Evolutionary conservation across 2,113 vertebrate genomes (phyloP).

Genomic region (Sphaerodactylus townsendi): DNA sequence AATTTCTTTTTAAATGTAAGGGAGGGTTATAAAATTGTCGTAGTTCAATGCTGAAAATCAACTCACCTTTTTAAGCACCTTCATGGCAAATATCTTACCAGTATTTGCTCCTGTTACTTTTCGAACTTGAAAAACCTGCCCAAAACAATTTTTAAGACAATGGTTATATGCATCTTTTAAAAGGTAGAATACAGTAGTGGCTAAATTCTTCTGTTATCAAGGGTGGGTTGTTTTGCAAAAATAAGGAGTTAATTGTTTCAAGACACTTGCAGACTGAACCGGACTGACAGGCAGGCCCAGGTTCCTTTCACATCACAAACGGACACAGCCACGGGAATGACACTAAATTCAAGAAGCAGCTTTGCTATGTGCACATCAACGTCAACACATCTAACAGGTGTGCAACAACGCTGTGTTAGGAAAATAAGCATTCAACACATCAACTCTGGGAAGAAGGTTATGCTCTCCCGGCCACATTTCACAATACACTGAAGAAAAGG

Average conservation of each 20-base stretch:
- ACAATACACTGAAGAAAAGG: neutral
- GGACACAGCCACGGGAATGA: no score
- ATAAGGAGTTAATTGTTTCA: neutral
- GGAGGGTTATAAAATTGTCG: neutral
- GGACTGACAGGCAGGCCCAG: neutral
- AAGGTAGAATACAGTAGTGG: fast-evolving
- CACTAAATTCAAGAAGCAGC: no score
- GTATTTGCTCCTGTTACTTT: conserved; percentile 92
- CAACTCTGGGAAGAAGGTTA: no score
- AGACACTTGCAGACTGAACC: neutral
- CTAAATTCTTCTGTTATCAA: conserved; percentile 17
- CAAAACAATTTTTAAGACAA: conserved; percentile 15
- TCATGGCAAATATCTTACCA: conserved; percentile 98
- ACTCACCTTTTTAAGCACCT: conserved; percentile 97
- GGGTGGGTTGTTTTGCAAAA: conserved; percentile 26
- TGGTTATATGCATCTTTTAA: neutral
- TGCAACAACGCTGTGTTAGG: no score
- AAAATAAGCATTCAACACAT: no score
- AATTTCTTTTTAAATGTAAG: no score
- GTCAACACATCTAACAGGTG: no score
- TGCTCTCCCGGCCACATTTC: neutral
- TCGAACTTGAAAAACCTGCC: conserved; percentile 96
- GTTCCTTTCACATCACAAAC: neutral
- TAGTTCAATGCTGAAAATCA: neutral
- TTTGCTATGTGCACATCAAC: no score